Percentiles rank a stretch among this genome's conserved stretches.
These are phyloP conservation scores for Zootoca vivipara DNA, from an alignment of 2,113 vertebrate species.

Conservation along the genomic window DNA sequence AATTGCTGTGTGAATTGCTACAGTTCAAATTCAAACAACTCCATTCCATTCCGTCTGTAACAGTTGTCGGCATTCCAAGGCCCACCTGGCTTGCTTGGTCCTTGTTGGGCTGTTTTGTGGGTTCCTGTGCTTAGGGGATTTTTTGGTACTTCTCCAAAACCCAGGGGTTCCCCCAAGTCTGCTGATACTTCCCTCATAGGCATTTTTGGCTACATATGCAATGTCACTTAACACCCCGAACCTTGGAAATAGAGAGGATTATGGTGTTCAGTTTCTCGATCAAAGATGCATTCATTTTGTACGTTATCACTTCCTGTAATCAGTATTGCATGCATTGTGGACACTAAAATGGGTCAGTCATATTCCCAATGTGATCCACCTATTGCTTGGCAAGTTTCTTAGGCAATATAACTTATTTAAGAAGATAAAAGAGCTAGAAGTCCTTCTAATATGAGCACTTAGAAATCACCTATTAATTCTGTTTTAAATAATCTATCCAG, in stretches of 20 bases:
- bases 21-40: background rate
- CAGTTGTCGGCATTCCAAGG: background rate
- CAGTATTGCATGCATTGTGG: background rate
- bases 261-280: background rate
- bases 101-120: background rate
- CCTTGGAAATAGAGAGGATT: background rate
- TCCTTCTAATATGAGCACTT: background rate
- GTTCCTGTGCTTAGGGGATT: background rate
- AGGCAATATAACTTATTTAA: background rate
- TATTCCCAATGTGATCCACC: background rate
- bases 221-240: background rate
- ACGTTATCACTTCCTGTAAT: background rate
- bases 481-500: background rate
- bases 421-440: constrained; percentile 5
- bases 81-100: background rate
- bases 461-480: background rate
- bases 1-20: background rate
- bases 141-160: background rate
- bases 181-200: background rate
- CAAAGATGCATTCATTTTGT: background rate
- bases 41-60: background rate
- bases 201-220: background rate
- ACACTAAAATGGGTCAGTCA: background rate
- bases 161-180: background rate
- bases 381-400: background rate